phyloP scores from a whole-genome alignment of 2,888 invertebrate genomes.

The Tillus elongatus region DNA sequence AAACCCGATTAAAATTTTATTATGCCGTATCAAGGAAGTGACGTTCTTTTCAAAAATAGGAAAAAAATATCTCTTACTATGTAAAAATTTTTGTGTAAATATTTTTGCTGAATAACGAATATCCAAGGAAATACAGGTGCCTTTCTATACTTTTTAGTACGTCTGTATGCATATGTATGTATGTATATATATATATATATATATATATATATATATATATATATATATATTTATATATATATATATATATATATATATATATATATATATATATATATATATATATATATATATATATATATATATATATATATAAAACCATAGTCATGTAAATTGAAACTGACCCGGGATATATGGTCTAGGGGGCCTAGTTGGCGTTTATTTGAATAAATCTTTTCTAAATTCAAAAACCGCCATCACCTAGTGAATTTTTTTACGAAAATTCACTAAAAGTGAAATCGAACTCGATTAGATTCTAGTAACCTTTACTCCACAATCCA shows the following conservation, averaged over 20 bases:
- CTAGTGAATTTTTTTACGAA: too few relatives aligned
- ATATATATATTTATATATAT: slow-evolving; percentile 7
- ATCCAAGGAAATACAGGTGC: too few relatives aligned
- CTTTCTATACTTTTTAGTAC: background rate
- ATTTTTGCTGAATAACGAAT: background rate
- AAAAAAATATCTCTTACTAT: background rate
- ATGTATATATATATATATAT: slow-evolving; percentile 7
- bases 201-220: slow-evolving; percentile 7
- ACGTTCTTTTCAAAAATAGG: background rate
- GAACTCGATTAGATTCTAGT: too few relatives aligned
- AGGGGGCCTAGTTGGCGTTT: too few relatives aligned
- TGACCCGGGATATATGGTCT: too few relatives aligned
- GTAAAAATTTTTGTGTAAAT: background rate
- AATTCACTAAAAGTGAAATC: too few relatives aligned
- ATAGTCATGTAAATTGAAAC: background rate
- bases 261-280: slow-evolving; percentile 6
- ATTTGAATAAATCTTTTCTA: too few relatives aligned
- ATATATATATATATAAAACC: slow-evolving; percentile 3
- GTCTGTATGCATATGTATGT: slow-evolving; percentile 5
- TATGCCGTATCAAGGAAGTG: too few relatives aligned
- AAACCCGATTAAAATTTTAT: too few relatives aligned
- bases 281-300: slow-evolving; percentile 5
- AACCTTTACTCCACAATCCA: too few relatives aligned
- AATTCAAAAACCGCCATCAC: background rate
- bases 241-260: slow-evolving; percentile 8